Evolutionary conservation across 2,888 invertebrate genomes (phyloP), one percentile per base, ranked within the genome.

Genomic region (Cheilosia pagana): DNA sequence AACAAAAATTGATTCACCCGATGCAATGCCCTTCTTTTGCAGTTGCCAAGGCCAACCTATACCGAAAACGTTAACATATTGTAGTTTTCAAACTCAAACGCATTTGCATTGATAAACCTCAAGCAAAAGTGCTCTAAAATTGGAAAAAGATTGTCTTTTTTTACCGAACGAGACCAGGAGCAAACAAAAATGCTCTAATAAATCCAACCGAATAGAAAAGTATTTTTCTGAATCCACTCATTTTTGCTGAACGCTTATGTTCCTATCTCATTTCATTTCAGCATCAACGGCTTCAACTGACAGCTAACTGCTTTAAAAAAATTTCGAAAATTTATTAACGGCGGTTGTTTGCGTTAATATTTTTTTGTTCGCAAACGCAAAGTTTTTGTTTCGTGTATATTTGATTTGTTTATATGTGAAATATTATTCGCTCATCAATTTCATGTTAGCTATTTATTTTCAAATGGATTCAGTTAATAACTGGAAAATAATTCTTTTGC

Each of bases 401-500:
- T 65, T 53, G 21, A n/a, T 23, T 55, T 60, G 63, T 45, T 50
- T 67, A 41, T 59, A 59, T 65, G 53, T 72, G 59, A 48, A 63
- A 3, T 31, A 31, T 35, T 41, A 35, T 43, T 31, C n/a, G 23
- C 14, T 63, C 35, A 60, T 43, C 41, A 19, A 31, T 16, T 55
- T 65, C 12, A 3, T 45, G 19, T 25, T n/a, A 57, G 19, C 19
- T n/a, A 57, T 12, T n/a, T n/a, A 35, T 59, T 23, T 68, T 63
- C 86, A 62, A 55, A 89, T 90, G 89, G 89, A 89, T 57, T 5
- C 68, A 12, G 72, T 89, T 39, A 87, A 85, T 60, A 76, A 65
- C 48, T 90, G 90, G 90, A 89, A 90, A 62, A 81, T 81, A 23
- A 77, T 89, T 12, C 74, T 90, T 3, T 35, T 90, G 53, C 87